Base-by-base conservation (phyloP, 2,113 vertebrate species). In the Mesembrinibis cayennensis region DNA sequence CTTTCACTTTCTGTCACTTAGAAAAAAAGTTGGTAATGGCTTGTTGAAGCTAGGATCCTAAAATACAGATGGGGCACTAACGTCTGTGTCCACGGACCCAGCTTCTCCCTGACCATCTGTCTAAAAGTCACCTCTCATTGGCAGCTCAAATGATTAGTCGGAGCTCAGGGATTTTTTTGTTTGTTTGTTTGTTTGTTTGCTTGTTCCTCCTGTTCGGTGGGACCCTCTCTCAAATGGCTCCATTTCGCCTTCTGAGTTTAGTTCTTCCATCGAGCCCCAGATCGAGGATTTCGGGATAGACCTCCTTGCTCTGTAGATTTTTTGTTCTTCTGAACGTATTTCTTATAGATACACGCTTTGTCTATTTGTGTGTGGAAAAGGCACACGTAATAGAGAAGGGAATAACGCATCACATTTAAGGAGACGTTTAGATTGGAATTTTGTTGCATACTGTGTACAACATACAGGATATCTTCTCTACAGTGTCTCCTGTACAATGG, bases 11-110 rank as follows among this genome's bases (percentile, higher is more conserved):
- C 84, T 97, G 93, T 93, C 96, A 97, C 97, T 98, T 96, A 89
- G 92, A 89, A 97, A 96, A 93, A 98, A 98, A 98, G 97, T 98
- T 98, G 96, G 97, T 98, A 96, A 97, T 96, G 93, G 95, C 89
- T 97, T 97, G 89, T 95, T 96, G 94, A 97, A 98, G 97, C 95
- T 94, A 66, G 95, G 96, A 96, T 97, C 95, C 95, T 97, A 96
- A 97, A 98, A 98, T 98, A 94, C 97, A 97, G 95, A 71, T 97
- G 96, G 95, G 97, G 97, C 91, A 74, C 83, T 95, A 93, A 79
- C 93, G 95, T 95, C 95, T 95, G 96, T 61, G 88, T 91, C 96
- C 95, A 95, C 29, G 76, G 96, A 89, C 85, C 59, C 96, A 97
- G 97, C 97, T 97, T 97, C 94, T 98, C 96, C 94, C 93, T 96